phyloP scores from a whole-genome alignment of 2,888 invertebrate species.

The Mimachlamys varia region DNA sequence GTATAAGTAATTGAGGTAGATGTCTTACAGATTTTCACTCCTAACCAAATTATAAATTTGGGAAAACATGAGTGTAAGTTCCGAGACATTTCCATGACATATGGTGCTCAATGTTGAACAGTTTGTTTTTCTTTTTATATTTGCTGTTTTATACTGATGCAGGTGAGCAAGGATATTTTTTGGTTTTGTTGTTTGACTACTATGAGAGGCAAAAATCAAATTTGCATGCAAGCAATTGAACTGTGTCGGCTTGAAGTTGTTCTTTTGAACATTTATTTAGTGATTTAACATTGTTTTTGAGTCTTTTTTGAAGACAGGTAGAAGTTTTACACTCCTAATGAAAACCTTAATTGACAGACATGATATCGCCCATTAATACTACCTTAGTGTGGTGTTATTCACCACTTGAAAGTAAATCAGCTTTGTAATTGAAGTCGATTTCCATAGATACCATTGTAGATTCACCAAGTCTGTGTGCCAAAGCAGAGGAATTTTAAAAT shows the following conservation, averaged over 20 bases:
- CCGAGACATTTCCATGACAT: conserved; percentile 11
- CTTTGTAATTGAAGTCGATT: neutral
- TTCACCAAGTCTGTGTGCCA: neutral
- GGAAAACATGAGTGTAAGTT: neutral
- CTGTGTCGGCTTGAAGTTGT: conserved; percentile 10
- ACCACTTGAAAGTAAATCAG: neutral
- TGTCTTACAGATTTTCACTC: neutral
- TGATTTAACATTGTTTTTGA: conserved; percentile 4
- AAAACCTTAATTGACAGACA: neutral
- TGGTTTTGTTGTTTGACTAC: conserved; percentile 27
- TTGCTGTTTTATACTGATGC: neutral
- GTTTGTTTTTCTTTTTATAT: conserved; percentile 27
- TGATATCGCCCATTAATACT: neutral
- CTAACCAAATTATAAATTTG: neutral
- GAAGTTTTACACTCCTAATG: conserved; percentile 31
- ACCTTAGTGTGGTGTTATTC: neutral
- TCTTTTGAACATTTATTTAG: conserved; percentile 36
- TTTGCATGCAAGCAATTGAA: conserved; percentile 31
- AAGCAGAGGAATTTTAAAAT: neutral
- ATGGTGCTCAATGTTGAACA: conserved; percentile 20
- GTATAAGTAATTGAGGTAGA: neutral
- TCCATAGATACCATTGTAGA: conserved; percentile 1
- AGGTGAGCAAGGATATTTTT: neutral
- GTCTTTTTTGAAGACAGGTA: conserved; percentile 20
- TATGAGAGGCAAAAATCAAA: neutral